These are phyloP conservation scores for Therioaphis trifolii DNA, from an alignment of 2,888 invertebrate genomes.

Conservation along the genomic window DNA sequence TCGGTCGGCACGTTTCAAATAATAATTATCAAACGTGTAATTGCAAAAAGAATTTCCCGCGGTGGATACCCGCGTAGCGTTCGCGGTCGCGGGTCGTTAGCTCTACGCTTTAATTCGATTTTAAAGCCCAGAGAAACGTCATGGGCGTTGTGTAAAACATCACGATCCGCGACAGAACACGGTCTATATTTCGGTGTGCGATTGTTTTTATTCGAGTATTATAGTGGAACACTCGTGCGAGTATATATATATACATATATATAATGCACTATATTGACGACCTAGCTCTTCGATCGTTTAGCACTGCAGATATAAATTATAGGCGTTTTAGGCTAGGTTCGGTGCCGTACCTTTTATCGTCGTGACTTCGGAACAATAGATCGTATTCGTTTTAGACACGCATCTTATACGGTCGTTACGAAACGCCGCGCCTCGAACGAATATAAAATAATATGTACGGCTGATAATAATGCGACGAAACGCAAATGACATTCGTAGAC, in stretches of 20 bases:
- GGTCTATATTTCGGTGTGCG: background rate
- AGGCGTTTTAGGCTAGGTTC: background rate
- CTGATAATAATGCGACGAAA: constrained; percentile 2
- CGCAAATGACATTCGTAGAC: constrained; percentile 1
- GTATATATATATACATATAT: background rate
- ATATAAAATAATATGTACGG: background rate
- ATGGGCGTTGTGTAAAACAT: constrained; percentile 28
- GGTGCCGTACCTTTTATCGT: constrained; percentile 9
- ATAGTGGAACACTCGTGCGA: background rate
- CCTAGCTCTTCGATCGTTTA: background rate
- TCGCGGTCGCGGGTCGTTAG: constrained; percentile 38
- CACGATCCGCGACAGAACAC: background rate
- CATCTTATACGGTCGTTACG: constrained; percentile 8
- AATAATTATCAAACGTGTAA: background rate
- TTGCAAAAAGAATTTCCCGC: constrained; percentile 40
- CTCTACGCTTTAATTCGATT: constrained; percentile 50
- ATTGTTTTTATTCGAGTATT: constrained; percentile 15
- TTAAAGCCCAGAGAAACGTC: constrained; percentile 35
- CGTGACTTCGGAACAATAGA: constrained; percentile 35
- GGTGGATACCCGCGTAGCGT: background rate
- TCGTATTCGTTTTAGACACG: constrained; percentile 9
- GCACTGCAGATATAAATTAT: constrained; percentile 3
- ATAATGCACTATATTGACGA: background rate
- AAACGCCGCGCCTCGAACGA: background rate
- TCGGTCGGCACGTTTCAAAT: background rate